These are phyloP conservation scores for Bombyx mori DNA, from an alignment of 1,140 invertebrate species.

Conservation along the genomic window DNA sequence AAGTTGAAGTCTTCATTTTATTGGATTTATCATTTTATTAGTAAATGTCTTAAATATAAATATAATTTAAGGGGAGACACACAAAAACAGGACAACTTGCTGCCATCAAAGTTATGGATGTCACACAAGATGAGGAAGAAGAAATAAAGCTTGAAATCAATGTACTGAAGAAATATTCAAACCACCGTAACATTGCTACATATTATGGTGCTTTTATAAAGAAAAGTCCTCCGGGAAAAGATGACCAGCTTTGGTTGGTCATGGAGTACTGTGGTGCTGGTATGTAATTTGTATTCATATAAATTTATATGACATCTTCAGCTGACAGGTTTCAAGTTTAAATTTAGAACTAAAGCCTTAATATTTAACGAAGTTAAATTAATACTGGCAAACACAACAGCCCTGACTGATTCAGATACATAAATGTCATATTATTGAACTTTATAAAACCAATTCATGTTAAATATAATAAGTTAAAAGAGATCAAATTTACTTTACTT, in stretches of 20 bases:
- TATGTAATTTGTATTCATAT: conserved; percentile 29
- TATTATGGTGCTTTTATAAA: conserved; percentile 99
- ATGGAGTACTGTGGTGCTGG: conserved; percentile 99
- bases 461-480: too few species aligned
- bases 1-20: background rate
- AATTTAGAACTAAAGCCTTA: background rate
- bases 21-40: background rate
- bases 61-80: conserved; percentile 90
- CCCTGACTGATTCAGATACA: too few species aligned
- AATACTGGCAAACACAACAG: too few species aligned
- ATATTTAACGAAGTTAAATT: too few species aligned
- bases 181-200: conserved; percentile 99
- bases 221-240: conserved; percentile 98
- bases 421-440: too few species aligned
- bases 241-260: conserved; percentile 99
- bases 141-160: conserved; percentile 99
- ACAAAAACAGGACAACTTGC: conserved; percentile 99
- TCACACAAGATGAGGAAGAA: conserved; percentile 99
- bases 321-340: background rate
- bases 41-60: background rate
- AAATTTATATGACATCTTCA: too few species aligned
- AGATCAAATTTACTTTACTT: too few species aligned
- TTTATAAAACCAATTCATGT: too few species aligned
- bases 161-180: conserved; percentile 99
- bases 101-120: conserved; percentile 99